These are phyloP conservation scores for Zosterops hypoxanthus DNA, from an alignment of 2,113 vertebrate genomes.

Conservation along the genomic window DNA sequence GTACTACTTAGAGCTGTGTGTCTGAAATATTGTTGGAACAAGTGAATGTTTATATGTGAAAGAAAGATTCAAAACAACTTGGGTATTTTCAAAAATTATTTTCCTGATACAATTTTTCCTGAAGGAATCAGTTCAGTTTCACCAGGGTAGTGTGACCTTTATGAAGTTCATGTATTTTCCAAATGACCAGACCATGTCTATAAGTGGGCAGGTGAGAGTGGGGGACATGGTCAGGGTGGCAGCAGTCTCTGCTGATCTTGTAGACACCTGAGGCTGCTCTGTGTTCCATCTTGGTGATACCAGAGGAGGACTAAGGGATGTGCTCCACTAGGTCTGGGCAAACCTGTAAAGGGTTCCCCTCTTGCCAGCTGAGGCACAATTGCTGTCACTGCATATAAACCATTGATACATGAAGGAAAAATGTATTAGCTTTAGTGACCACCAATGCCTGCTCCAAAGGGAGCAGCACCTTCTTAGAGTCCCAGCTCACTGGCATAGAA, in stretches of 20 bases:
- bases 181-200: neutral
- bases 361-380: neutral
- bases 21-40: neutral
- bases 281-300: neutral
- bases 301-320: neutral
- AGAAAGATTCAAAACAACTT: neutral
- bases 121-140: neutral
- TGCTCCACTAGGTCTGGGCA: neutral
- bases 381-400: neutral
- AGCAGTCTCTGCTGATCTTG: neutral
- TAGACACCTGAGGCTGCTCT: neutral
- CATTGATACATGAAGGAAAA: neutral
- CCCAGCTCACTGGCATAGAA: neutral
- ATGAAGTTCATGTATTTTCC: neutral
- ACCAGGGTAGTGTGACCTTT: neutral
- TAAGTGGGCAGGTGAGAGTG: neutral
- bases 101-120: neutral
- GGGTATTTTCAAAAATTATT: neutral
- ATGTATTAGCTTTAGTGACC: neutral
- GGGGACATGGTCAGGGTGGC: fast-evolving
- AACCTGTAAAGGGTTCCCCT: neutral
- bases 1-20: neutral
- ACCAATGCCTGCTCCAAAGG: neutral
- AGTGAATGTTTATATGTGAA: neutral
- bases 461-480: neutral